Percentiles rank a stretch among this genome's conserved stretches.
Conservation (phyloP, 2,113 vertebrate genomes). For the Oceanodroma tethys region DNA sequence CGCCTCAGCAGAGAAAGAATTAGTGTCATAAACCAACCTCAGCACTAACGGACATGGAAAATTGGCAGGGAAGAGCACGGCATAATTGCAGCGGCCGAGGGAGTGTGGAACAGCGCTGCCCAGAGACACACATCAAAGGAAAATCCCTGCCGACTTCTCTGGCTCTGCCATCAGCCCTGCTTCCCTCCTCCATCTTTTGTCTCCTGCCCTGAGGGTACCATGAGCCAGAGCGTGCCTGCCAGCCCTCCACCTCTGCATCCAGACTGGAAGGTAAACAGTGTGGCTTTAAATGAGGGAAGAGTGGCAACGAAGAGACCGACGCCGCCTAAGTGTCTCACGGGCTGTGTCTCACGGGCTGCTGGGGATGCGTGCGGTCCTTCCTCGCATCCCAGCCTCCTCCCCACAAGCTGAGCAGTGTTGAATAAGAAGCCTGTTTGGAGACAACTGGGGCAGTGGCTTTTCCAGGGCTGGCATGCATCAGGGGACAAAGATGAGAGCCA, state of each 20-base stretch:
- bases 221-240: not conserved
- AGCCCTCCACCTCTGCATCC: not conserved
- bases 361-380: not conserved
- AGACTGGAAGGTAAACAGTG: not conserved
- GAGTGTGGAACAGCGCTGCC: not conserved
- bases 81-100: not conserved
- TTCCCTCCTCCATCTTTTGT: not conserved
- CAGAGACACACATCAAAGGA: slow-evolving; percentile 15
- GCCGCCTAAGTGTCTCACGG: not conserved
- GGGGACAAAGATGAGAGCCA: not conserved
- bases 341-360: not conserved
- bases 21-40: slow-evolving; percentile 7
- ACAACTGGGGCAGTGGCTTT: not conserved
- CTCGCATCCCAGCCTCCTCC: not conserved
- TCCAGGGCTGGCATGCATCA: not conserved
- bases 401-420: not conserved
- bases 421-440: not conserved
- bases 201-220: not conserved
- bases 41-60: not conserved
- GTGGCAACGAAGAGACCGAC: not conserved
- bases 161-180: not conserved
- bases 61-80: not conserved
- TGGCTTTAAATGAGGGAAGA: not conserved
- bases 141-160: not conserved
- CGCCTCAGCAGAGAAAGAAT: not conserved